phyloP scores from a whole-genome alignment of 2,888 invertebrate genomes.

The Scaptomyza caliginosa region DNA sequence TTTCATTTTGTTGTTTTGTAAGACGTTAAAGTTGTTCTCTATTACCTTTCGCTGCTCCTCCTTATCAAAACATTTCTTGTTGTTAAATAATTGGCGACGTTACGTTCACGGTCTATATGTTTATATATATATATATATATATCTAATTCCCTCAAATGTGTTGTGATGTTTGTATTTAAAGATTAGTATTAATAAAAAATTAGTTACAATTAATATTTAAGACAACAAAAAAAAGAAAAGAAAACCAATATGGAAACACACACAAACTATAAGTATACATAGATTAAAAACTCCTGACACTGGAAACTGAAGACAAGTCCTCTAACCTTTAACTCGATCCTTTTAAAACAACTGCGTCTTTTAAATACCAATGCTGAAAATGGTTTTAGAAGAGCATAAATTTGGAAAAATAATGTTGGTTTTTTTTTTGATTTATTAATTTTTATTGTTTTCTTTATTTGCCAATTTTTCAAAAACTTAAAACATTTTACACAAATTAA shows the following conservation, averaged over 20 bases:
- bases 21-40: slow-evolving; percentile 69
- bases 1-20: slow-evolving; percentile 40
- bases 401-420: slow-evolving; percentile 51
- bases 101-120: slow-evolving; percentile 75
- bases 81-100: slow-evolving; percentile 72
- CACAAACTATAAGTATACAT: slow-evolving; percentile 58
- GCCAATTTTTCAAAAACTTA: slow-evolving; percentile 78
- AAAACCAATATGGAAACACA: slow-evolving; percentile 62
- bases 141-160: slow-evolving; percentile 45
- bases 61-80: slow-evolving; percentile 38
- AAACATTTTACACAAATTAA: slow-evolving; percentile 78
- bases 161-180: slow-evolving; percentile 49
- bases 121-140: slow-evolving; percentile 13
- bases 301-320: slow-evolving; percentile 30
- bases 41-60: slow-evolving; percentile 47
- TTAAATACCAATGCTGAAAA: slow-evolving; percentile 65
- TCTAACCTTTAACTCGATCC: slow-evolving; percentile 19
- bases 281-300: slow-evolving; percentile 28
- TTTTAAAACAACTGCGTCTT: slow-evolving; percentile 61
- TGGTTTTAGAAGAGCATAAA: slow-evolving; percentile 41
- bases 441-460: slow-evolving; percentile 78
- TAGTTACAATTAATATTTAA: slow-evolving; percentile 48
- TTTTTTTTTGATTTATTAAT: slow-evolving; percentile 74
- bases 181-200: slow-evolving; percentile 32
- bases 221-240: slow-evolving; percentile 11